Conservation (phyloP, 2,113 vertebrate species). For the Neogale vison region DNA sequence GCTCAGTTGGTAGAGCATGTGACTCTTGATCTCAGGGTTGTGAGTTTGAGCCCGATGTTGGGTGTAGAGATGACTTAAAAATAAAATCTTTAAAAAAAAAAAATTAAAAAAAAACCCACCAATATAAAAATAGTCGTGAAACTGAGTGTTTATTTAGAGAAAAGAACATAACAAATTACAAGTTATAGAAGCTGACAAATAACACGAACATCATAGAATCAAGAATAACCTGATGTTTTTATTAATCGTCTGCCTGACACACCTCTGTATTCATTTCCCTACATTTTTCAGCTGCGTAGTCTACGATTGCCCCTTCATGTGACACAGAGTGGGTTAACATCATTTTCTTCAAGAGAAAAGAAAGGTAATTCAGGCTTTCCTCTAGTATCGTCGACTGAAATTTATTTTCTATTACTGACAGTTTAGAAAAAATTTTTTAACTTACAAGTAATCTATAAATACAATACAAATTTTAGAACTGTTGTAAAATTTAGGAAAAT, state of each 20-base stretch:
- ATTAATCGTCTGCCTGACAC: constrained; percentile 7
- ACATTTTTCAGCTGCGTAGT: background rate
- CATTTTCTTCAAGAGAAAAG: constrained; percentile 47
- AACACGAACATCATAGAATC: background rate
- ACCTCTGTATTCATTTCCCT: background rate
- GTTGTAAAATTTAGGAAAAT: constrained; percentile 49
- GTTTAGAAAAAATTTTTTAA: background rate
- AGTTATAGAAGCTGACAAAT: constrained; percentile 19
- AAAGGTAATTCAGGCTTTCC: constrained; percentile 36
- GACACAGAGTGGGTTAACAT: constrained; percentile 9
- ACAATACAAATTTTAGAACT: constrained; percentile 35
- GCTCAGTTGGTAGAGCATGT: background rate
- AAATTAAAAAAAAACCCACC: background rate
- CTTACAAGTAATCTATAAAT: constrained; percentile 32
- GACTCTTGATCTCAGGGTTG: background rate
- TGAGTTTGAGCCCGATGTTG: background rate
- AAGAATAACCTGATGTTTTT: constrained; percentile 33
- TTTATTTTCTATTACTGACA: constrained; percentile 37
- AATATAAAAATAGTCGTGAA: constrained; percentile 13
- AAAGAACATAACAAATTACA: constrained; percentile 30
- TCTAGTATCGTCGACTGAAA: constrained; percentile 2
- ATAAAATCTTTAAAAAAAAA: background rate
- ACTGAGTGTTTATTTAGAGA: constrained; percentile 4
- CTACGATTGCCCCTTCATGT: constrained; percentile 23
- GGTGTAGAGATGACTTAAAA: background rate